Conservation (phyloP, 2,797 vertebrate genomes). For the Eidolon dupreanum region DNA sequence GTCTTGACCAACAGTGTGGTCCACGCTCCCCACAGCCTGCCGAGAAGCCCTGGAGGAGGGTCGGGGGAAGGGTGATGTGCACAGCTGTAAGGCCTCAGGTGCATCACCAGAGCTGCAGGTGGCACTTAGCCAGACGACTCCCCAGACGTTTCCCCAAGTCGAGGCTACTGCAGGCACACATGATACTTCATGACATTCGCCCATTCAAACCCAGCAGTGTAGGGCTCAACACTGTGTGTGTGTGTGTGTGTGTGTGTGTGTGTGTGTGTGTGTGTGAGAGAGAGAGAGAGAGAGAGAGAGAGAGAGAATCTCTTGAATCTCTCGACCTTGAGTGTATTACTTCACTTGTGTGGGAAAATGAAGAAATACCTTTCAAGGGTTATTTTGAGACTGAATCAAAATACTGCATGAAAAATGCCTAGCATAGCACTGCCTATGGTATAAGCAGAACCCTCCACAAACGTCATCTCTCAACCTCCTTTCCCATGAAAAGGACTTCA, state of each 20-base stretch:
- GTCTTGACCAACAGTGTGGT: constrained; percentile 62
- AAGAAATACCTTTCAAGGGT: not conserved
- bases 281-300: too few relatives aligned
- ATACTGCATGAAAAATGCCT: not conserved
- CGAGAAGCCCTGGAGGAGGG: constrained; percentile 50
- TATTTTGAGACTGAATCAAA: not conserved
- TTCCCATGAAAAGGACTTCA: not conserved
- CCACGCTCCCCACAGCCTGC: constrained; percentile 36
- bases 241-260: not conserved
- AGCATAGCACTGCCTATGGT: accelerated
- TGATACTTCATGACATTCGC: not conserved
- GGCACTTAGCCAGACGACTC: constrained; percentile 40
- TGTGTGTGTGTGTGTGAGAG: too few relatives aligned
- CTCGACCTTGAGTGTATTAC: not conserved
- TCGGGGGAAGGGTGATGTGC: not conserved
- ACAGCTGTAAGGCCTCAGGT: constrained; percentile 18
- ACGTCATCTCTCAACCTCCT: not conserved
- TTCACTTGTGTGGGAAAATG: not conserved
- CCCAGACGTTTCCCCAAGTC: constrained; percentile 58
- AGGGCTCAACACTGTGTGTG: too few relatives aligned
- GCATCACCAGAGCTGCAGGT: constrained; percentile 35
- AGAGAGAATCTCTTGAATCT: too few relatives aligned
- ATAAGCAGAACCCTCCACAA: not conserved
- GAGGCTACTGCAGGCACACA: not conserved
- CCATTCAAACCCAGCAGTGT: not conserved